Evolutionary conservation across 1,140 invertebrate species (phyloP).

Genomic region (Pseudomyrmex concolor): DNA sequence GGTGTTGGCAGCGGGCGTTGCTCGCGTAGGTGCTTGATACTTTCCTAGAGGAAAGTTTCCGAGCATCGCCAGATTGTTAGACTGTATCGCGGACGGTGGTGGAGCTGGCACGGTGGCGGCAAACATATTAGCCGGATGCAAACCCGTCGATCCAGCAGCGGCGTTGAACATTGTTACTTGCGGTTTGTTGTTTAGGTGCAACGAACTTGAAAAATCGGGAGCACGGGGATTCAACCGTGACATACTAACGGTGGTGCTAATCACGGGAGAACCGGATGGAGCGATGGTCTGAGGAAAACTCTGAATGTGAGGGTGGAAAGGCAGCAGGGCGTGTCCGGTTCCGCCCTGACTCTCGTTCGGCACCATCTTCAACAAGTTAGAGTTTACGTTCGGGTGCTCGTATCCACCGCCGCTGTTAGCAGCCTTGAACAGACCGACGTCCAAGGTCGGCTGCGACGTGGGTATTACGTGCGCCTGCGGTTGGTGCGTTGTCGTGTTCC

Average conservation of each 20-base stretch:
- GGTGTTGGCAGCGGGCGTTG: constrained; percentile 53
- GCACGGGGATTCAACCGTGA: constrained; percentile 95
- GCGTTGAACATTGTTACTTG: constrained; percentile 84
- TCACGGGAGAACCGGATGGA: constrained; percentile 76
- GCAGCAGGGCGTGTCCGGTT: constrained; percentile 76
- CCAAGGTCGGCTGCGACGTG: constrained; percentile 74
- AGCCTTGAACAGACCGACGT: constrained; percentile 75
- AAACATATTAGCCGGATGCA: constrained; percentile 81
- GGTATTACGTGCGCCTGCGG: constrained; percentile 74
- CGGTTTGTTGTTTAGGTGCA: constrained; percentile 83
- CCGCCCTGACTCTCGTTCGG: constrained; percentile 77
- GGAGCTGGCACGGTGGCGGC: constrained; percentile 79
- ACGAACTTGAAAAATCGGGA: constrained; percentile 90
- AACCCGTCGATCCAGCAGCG: constrained; percentile 46
- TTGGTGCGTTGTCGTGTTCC: constrained; percentile 70
- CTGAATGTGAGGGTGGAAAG: constrained; percentile 82
- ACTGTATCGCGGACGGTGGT: constrained; percentile 84
- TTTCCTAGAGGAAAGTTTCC: constrained; percentile 80
- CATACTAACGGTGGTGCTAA: constrained; percentile 86
- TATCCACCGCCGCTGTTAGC: constrained; percentile 75
- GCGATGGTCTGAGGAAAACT: constrained; percentile 82
- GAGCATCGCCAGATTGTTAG: constrained; percentile 80
- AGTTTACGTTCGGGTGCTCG: constrained; percentile 80
- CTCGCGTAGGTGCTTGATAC: constrained; percentile 76
- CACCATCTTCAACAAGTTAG: constrained; percentile 83